phyloP scores from a whole-genome alignment of 2,113 vertebrate species.

The Coryphaenoides rupestris region DNA sequence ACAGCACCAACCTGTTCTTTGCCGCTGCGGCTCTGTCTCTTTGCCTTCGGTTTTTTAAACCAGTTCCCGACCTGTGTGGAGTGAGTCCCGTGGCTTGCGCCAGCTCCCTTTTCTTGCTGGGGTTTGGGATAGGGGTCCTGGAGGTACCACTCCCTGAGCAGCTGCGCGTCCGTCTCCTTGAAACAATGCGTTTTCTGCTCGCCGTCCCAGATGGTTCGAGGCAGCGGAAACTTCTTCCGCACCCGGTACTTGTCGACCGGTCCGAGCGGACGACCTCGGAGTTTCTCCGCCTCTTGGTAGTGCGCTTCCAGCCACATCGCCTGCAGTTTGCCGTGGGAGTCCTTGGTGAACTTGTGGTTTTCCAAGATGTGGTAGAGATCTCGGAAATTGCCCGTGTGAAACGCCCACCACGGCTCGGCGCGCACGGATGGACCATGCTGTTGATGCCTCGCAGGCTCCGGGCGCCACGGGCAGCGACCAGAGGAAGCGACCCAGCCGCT shows the following conservation, averaged over 20 bases:
- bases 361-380: slow-evolving; percentile 99
- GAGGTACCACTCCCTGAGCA: slow-evolving; percentile 99
- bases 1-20: slow-evolving; percentile 93
- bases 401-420: slow-evolving; percentile 96
- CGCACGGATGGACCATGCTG: slow-evolving; percentile 98
- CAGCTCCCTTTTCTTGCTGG: slow-evolving; percentile 99
- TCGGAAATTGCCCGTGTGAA: slow-evolving; percentile 99
- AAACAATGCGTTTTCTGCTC: slow-evolving; percentile 99
- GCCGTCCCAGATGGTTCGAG: slow-evolving; percentile 99
- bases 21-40: slow-evolving; percentile 98
- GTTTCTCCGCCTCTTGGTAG: slow-evolving; percentile 99
- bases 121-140: slow-evolving; percentile 99
- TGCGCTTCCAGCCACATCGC: slow-evolving; percentile 99
- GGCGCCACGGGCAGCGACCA: slow-evolving; percentile 99
- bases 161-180: slow-evolving; percentile 98
- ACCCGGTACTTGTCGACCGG: slow-evolving; percentile 99
- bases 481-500: slow-evolving; percentile 96
- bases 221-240: slow-evolving; percentile 99
- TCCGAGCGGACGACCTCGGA: slow-evolving; percentile 94
- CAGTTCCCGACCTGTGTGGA: slow-evolving; percentile 99
- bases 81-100: slow-evolving; percentile 99
- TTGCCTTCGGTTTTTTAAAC: slow-evolving; percentile 99
- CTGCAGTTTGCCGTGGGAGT: slow-evolving; percentile 98
- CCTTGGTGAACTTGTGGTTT: slow-evolving; percentile 99
- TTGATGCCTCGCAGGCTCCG: slow-evolving; percentile 99